Evolutionary conservation across 2,888 invertebrate genomes (phyloP).

Genomic region (Euphydryas editha): DNA sequence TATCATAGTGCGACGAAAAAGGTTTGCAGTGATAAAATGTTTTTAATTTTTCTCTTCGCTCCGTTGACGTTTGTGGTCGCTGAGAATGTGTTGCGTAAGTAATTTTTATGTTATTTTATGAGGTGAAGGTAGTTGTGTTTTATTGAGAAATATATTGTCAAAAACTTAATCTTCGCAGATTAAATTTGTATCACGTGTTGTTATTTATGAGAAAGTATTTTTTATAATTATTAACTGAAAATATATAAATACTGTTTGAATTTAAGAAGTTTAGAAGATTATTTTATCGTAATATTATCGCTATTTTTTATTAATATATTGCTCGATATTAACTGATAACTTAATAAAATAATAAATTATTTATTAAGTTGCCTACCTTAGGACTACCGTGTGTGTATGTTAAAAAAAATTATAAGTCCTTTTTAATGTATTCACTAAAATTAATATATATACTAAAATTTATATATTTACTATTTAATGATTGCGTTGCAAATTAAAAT

Average conservation of each 20-base stretch:
- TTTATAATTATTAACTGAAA: neutral
- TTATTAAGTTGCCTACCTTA: no score
- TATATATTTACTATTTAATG: no score
- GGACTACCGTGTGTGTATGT: no score
- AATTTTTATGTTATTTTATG: slow-evolving; percentile 38
- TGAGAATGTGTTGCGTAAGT: slow-evolving; percentile 56
- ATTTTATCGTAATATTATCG: no score
- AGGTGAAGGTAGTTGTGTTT: slow-evolving; percentile 35
- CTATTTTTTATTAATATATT: no score
- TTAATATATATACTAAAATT: no score
- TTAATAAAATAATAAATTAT: no score
- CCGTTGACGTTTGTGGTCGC: slow-evolving; percentile 47
- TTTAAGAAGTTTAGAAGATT: no score
- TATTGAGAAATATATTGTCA: slow-evolving; percentile 14
- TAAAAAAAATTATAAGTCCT: no score
- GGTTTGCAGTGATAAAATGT: slow-evolving; percentile 43
- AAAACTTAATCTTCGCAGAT: slow-evolving; percentile 1
- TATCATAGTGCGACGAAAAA: slow-evolving; percentile 26
- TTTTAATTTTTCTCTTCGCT: slow-evolving; percentile 44
- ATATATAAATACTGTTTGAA: neutral
- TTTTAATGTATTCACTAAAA: no score
- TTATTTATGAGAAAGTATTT: neutral
- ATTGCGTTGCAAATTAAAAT: no score
- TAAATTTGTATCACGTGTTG: neutral
- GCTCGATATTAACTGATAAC: no score